Conservation (phyloP, 2,888 invertebrate genomes). For the Branchinecta sandiegonensis region DNA sequence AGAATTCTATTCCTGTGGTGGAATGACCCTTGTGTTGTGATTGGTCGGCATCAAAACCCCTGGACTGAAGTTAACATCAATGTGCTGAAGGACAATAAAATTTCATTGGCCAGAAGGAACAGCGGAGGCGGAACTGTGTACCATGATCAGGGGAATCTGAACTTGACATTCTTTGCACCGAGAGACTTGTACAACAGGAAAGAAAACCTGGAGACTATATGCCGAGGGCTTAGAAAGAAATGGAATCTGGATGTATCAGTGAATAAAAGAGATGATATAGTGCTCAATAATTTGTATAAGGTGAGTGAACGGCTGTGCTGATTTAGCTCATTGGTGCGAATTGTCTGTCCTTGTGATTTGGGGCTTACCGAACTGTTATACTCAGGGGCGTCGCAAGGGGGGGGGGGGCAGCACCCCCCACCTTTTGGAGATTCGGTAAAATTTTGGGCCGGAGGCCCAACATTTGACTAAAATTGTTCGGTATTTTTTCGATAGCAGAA, state of each 20-base stretch:
- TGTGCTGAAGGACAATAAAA: slow-evolving; percentile 47
- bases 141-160: slow-evolving; percentile 85
- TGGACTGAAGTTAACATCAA: slow-evolving; percentile 78
- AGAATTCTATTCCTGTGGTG: slow-evolving; percentile 81
- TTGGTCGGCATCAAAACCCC: slow-evolving; percentile 93
- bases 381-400: too few species aligned
- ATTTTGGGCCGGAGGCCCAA: too few species aligned
- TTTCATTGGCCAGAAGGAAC: slow-evolving; percentile 69
- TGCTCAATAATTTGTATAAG: slow-evolving; percentile 55
- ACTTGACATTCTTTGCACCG: slow-evolving; percentile 78
- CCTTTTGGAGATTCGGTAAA: too few species aligned
- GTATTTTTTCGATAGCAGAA: too few species aligned
- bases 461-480: too few species aligned
- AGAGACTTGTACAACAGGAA: slow-evolving; percentile 66
- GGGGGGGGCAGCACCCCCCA: too few species aligned
- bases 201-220: slow-evolving; percentile 73
- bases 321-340: too few species aligned
- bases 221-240: slow-evolving; percentile 60
- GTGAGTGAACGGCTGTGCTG: slow-evolving; percentile 36
- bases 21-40: slow-evolving; percentile 84
- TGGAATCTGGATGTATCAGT: slow-evolving; percentile 63
- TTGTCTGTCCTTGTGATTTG: too few species aligned
- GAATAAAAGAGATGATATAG: slow-evolving; percentile 70
- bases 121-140: slow-evolving; percentile 94
- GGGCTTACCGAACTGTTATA: too few species aligned